Percentiles rank a stretch among this genome's conserved stretches.
Evolutionary conservation across 2,113 vertebrate genomes (phyloP).

Genomic region (Oryzias curvinotus): DNA sequence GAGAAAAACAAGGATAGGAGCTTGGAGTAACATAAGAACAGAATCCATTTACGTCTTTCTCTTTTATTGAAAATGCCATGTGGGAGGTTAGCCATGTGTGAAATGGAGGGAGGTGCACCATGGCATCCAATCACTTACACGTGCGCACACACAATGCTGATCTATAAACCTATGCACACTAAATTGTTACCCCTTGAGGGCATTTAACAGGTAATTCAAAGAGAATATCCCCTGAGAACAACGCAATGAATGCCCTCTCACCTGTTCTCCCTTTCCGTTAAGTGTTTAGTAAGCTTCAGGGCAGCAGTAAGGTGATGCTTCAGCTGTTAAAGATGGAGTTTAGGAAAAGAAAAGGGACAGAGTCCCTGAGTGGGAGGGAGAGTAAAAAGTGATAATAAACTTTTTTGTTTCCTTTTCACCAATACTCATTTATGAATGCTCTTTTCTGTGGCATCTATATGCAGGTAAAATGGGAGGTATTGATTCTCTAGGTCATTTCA

Average conservation of each 20-base stretch:
- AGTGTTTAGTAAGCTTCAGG: slow-evolving; percentile 62
- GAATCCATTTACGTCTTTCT: slow-evolving; percentile 61
- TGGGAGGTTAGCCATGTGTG: slow-evolving; percentile 66
- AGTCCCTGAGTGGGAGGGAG: slow-evolving; percentile 17
- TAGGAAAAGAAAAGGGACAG: slow-evolving; percentile 27
- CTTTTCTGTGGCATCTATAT: slow-evolving; percentile 47
- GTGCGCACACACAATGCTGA: slow-evolving; percentile 29
- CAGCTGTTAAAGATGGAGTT: slow-evolving; percentile 36
- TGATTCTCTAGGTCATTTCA: background rate
- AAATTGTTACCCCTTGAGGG: slow-evolving; percentile 65
- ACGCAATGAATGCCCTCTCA: slow-evolving; percentile 61
- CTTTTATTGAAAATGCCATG: slow-evolving; percentile 40
- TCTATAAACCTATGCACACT: slow-evolving; percentile 31
- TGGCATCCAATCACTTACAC: slow-evolving; percentile 42
- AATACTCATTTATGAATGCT: slow-evolving; percentile 66
- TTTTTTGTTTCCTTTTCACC: slow-evolving; percentile 21
- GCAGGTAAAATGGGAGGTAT: slow-evolving; percentile 12
- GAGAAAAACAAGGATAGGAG: slow-evolving; percentile 17
- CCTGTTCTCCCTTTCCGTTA: slow-evolving; percentile 54
- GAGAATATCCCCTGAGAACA: slow-evolving; percentile 62
- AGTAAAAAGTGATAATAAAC: slow-evolving; percentile 57
- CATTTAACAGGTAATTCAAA: slow-evolving; percentile 80
- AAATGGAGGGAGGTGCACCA: slow-evolving; percentile 62
- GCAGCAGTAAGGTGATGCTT: slow-evolving; percentile 60
- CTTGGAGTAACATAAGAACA: slow-evolving; percentile 62